Evolutionary conservation across 2,797 vertebrate genomes (phyloP), one percentile per base, ranked within the genome.

Genomic region (Amniataba percoides): DNA sequence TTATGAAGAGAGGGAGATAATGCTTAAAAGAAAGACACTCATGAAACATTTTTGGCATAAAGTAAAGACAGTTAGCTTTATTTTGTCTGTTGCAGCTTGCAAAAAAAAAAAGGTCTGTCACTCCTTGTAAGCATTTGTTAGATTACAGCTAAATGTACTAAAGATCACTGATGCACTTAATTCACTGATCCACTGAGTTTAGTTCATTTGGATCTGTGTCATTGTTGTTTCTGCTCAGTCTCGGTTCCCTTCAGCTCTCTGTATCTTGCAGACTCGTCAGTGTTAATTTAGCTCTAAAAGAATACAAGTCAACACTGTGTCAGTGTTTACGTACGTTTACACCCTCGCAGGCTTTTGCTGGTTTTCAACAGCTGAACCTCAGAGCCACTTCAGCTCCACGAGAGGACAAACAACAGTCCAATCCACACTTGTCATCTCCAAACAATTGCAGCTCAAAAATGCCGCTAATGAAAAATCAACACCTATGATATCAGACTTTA

Each of bases 391-490:
- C 77, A 71, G 1, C 7, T 73, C 21, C 36, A 57, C 1, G n/a
- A 60, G 60, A 68, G 61, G 64, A 84, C 60, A 82, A 83, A 80
- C 76, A 83, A 86, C 79, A 81, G 70, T 72, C 61, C 51, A 15
- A 25, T 78, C 49, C 78, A 80, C 83, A 70, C 83, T 76, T 78
- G 75, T 88, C 90, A 77, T 70, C 77, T 77, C 68, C 48, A 59
- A 83, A 79, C 45, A 73, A 76, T 71, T 14, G 59, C 71, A 16
- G 18, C 63, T 58, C 71, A 71, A 74, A 81, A 79, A 80, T 9
- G 15, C 61, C 57, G 77, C 46, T 79, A 65, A 84, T 75, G 59
- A 65, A 82, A 85, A 74, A 64, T 70, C 49, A 77, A 71, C 77
- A 77, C 58, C 52, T 60, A 61, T 12, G 15, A 18, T 72, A n/a